Evolutionary conservation across 2,888 invertebrate genomes (phyloP), one percentile per base, ranked within the genome.

Genomic region (Tetragonula carbonaria): DNA sequence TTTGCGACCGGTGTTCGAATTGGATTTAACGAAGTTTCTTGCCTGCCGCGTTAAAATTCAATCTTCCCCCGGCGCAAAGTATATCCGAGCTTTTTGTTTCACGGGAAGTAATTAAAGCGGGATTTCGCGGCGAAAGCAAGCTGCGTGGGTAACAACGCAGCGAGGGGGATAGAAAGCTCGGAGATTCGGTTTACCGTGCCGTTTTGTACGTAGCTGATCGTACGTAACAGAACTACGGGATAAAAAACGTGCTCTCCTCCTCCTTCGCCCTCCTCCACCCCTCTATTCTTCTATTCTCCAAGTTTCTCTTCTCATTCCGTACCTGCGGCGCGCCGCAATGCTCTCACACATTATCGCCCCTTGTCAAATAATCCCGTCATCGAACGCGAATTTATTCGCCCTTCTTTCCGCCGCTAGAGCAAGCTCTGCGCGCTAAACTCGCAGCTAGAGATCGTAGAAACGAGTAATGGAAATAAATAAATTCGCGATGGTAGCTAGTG

Each of bases 341-440:
- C 82, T 78, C 76, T 73, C 87, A 80, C 86, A 80, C 86, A 81
- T 86, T 87, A 89, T 84, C 77, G 6, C 78, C 67, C 28, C 28
- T 76, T 73, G 88, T 90, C 86, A 86, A 90, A 91, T 88, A 90
- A 91, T 89, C 80, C 80, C 81, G 66, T 70, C 80, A 86, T 88
- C 87, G 87, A 87, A 86, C 75, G 79, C 51, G 77, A 90, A 90
- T 88, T 89, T 88, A 90, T 87, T 75, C 76, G 2, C 28, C 21
- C 21, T n/a, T 87, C 84, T 84, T 80, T 66, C 62, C 50, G 13
- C 62, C 23, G 6, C 16, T 62, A 28, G 28, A 28, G 8, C 23
- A 8, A 28, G 16, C 18, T 8, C 2, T 6, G 5, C 5, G 21
- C 53, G 21, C n/a, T n/a, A 11, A 59, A 59, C 4, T 57, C n/a